Conservation (phyloP, 2,888 invertebrate species). For the Mythimna impura region DNA sequence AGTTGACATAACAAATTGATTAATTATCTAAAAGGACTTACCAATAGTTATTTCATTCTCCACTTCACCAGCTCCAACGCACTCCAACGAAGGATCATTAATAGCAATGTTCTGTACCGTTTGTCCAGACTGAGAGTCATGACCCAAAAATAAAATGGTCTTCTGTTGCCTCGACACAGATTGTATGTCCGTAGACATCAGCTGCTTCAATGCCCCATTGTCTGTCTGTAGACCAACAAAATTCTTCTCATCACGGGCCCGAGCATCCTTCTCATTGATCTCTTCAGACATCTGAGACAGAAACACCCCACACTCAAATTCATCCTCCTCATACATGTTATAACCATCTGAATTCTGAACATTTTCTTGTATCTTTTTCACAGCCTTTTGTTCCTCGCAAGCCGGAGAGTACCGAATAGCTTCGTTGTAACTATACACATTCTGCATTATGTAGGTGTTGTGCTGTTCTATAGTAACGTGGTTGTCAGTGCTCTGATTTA, state of each 20-base stretch:
- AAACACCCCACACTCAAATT: conserved; percentile 81
- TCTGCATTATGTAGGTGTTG: conserved; percentile 83
- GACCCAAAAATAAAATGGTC: conserved; percentile 83
- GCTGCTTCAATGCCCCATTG: conserved; percentile 81
- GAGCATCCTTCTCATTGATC: conserved; percentile 77
- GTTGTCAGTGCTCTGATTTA: conserved; percentile 71
- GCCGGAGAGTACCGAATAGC: conserved; percentile 69
- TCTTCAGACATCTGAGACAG: conserved; percentile 80
- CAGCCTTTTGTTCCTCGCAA: conserved; percentile 73
- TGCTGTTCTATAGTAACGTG: conserved; percentile 81
- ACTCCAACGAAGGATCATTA: conserved; percentile 78
- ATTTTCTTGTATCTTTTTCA: conserved; percentile 66
- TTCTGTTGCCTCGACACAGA: conserved; percentile 80
- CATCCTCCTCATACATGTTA: conserved; percentile 78
- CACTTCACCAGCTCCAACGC: conserved; percentile 67
- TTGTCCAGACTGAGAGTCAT: conserved; percentile 79
- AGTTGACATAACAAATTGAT: too few relatives aligned
- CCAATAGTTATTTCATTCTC: conserved; percentile 74
- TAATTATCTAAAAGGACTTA: conserved; percentile 59
- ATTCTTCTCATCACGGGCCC: conserved; percentile 72
- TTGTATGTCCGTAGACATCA: conserved; percentile 84
- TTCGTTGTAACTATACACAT: conserved; percentile 80
- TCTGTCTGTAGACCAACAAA: conserved; percentile 74
- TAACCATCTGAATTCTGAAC: conserved; percentile 64
- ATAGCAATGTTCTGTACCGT: conserved; percentile 85